Evolutionary conservation across 2,888 invertebrate genomes (phyloP).

Genomic region (Ectemnius cavifrons): DNA sequence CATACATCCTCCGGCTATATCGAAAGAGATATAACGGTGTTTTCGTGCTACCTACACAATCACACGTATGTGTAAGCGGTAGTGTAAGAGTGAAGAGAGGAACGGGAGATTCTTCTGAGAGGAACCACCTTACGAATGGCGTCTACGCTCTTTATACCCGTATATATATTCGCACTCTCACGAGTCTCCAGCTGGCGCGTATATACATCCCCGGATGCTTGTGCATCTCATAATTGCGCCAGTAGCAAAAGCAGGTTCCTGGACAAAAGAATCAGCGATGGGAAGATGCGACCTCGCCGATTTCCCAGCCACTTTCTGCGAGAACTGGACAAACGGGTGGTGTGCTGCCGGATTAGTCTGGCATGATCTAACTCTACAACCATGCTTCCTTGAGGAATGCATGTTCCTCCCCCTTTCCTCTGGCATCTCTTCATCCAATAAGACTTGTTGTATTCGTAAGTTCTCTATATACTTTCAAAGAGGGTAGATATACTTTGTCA

Average conservation of each 20-base stretch:
- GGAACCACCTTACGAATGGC: background rate
- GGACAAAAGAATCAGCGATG: slow-evolving; percentile 24
- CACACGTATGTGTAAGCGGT: background rate
- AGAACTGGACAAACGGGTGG: background rate
- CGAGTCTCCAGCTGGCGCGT: background rate
- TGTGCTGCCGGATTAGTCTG: slow-evolving; percentile 12
- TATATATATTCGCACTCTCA: background rate
- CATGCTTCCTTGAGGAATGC: slow-evolving; percentile 16
- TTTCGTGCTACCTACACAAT: slow-evolving; percentile 19
- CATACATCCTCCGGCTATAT: slow-evolving; percentile 9
- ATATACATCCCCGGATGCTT: no score
- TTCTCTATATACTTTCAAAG: no score
- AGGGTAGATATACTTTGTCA: no score
- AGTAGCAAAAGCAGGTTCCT: slow-evolving; percentile 25
- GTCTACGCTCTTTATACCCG: background rate
- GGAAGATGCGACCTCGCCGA: slow-evolving; percentile 23
- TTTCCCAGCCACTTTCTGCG: slow-evolving; percentile 1
- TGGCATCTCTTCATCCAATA: background rate
- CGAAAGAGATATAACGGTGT: slow-evolving; percentile 40
- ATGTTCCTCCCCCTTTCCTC: slow-evolving; percentile 8
- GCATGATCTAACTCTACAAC: slow-evolving; percentile 21
- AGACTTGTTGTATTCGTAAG: background rate
- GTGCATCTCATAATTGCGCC: background rate
- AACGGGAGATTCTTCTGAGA: background rate
- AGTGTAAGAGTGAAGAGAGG: background rate